Evolutionary conservation across 37 sponge, comb jelly and placozoan genomes (phyloP).

Genomic region (Spongilla lacustris): DNA sequence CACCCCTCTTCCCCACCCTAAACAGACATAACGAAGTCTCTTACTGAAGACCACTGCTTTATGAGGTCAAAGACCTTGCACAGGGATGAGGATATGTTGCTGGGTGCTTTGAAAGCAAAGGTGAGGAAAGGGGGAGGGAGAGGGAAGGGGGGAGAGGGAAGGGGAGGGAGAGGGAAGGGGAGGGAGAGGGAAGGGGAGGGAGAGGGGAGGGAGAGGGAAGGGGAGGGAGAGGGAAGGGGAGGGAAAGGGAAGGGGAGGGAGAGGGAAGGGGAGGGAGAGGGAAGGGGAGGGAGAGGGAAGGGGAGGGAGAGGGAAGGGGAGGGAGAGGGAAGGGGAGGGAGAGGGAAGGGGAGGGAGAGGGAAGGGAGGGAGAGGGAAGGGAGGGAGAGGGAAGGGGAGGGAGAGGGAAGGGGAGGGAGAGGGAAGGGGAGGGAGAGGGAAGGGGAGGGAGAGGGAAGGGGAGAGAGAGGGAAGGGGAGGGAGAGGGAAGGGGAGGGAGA

Average conservation of each 20-base stretch:
- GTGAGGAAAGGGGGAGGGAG: neutral
- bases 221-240: too few relatives aligned
- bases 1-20: neutral
- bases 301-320: neutral
- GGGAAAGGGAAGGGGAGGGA: too few relatives aligned
- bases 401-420: neutral
- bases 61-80: constrained; percentile 59
- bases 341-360: neutral
- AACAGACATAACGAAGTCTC: neutral
- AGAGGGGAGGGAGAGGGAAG: neutral
- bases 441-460: neutral
- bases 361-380: neutral
- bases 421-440: neutral
- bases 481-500: neutral
- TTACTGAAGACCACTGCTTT: constrained; percentile 68
- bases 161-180: neutral
- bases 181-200: neutral
- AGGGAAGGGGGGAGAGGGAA: neutral
- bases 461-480: neutral
- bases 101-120: constrained; percentile 23
- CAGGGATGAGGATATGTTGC: constrained; percentile 72
- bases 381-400: too few relatives aligned
- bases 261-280: constrained; percentile 4
- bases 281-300: neutral
- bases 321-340: neutral